Evolutionary conservation across 2,888 invertebrate genomes (phyloP).

Genomic region (Graphium colonna): DNA sequence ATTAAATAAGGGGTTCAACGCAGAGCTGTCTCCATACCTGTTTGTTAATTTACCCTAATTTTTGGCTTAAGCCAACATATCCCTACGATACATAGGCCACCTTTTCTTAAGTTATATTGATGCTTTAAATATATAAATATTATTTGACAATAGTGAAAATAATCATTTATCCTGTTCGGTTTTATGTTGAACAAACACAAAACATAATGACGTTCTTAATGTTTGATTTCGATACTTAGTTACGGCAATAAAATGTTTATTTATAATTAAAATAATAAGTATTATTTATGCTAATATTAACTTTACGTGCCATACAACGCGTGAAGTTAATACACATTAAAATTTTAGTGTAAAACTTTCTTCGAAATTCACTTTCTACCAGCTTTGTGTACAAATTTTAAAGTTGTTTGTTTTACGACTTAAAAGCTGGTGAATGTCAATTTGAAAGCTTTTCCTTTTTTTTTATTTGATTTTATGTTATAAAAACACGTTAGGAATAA

Average conservation of each 20-base stretch:
- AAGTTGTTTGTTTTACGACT: conserved; percentile 8
- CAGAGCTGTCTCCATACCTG: background rate
- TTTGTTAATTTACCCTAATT: background rate
- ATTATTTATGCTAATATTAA: background rate
- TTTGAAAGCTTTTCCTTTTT: conserved; percentile 3
- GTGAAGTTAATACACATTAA: too few species aligned
- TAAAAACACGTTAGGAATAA: too few species aligned
- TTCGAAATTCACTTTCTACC: conserved; percentile 11
- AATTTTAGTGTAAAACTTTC: conserved; percentile 1
- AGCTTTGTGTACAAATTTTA: conserved; percentile 1
- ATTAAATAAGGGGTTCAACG: too few species aligned
- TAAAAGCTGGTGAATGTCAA: background rate
- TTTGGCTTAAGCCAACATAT: background rate
- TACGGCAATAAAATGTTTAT: background rate
- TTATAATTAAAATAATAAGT: background rate
- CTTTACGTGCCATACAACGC: background rate
- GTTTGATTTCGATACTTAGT: background rate
- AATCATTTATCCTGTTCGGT: background rate
- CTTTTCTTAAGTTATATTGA: too few species aligned
- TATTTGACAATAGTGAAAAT: background rate
- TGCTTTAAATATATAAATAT: too few species aligned
- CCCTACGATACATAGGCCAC: background rate
- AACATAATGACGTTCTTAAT: background rate
- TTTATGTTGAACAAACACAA: background rate
- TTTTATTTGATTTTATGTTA: background rate